These are phyloP conservation scores for Megamerina dolium DNA, from an alignment of 2,888 invertebrate genomes.

Conservation along the genomic window DNA sequence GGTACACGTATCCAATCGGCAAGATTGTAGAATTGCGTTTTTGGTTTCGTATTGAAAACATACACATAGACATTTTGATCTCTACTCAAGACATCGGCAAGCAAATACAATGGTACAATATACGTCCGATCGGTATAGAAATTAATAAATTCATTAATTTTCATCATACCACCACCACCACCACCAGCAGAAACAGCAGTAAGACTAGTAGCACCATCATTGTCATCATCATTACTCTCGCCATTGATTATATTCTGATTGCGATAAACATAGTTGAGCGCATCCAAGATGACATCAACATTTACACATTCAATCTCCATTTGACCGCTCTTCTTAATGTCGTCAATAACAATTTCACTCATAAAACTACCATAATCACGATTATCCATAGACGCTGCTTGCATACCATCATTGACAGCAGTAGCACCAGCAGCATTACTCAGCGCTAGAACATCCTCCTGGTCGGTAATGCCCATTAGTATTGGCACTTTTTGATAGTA, in stretches of 20 bases:
- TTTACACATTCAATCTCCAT: conserved; percentile 57
- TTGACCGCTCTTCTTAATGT: conserved; percentile 53
- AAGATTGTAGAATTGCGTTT: conserved; percentile 59
- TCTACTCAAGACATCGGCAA: conserved; percentile 61
- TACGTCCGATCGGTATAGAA: conserved; percentile 71
- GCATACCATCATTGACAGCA: too few relatives aligned
- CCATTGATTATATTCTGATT: conserved; percentile 64
- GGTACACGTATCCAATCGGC: conserved; percentile 76
- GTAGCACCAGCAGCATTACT: conserved; percentile 41
- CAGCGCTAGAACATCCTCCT: conserved; percentile 71
- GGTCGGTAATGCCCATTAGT: conserved; percentile 71
- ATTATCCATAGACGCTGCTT: too few relatives aligned
- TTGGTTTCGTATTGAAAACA: conserved; percentile 69
- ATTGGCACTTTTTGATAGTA: conserved; percentile 64
- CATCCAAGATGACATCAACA: conserved; percentile 62
- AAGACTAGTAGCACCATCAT: too few relatives aligned
- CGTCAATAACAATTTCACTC: conserved; percentile 57
- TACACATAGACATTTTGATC: conserved; percentile 60
- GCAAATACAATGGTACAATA: conserved; percentile 63
- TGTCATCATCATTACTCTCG: conserved; percentile 41
- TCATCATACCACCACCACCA: conserved; percentile 58
- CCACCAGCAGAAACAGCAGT: too few relatives aligned
- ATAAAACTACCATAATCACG: conserved; percentile 57
- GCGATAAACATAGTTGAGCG: conserved; percentile 68
- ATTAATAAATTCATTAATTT: conserved; percentile 61